Conservation (phyloP, 1,140 invertebrate species). For the Aphis gossypii region DNA sequence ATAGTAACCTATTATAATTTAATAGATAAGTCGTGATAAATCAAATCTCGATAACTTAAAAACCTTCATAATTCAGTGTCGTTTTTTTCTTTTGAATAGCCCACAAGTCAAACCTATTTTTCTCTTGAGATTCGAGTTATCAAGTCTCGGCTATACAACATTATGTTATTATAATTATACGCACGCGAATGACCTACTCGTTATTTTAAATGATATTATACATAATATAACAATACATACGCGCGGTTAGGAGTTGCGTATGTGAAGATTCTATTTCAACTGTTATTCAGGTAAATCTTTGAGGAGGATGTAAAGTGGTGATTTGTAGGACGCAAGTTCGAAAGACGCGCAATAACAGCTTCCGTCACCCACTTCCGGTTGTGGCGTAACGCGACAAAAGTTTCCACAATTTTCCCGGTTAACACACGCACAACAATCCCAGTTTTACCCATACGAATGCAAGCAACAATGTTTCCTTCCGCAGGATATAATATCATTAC, state of each 20-base stretch:
- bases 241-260: not conserved
- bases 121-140: not conserved
- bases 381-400: not conserved
- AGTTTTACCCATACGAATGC: not conserved
- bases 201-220: not conserved
- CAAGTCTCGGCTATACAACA: not conserved
- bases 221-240: not conserved
- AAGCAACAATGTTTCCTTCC: not conserved
- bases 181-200: fast-evolving
- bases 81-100: not conserved
- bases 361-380: conserved; percentile 39
- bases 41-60: not conserved
- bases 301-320: no score
- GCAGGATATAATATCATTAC: not conserved
- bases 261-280: not conserved
- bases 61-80: not conserved
- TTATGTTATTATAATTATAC: not conserved
- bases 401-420: not conserved
- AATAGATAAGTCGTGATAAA: no score
- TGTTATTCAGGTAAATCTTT: not conserved
- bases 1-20: no score
- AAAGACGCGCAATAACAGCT: conserved; percentile 19
- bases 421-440: not conserved
- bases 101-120: not conserved
- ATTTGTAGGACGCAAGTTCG: not conserved